Evolutionary conservation across 2,797 vertebrate genomes (phyloP).

Genomic region (Takifugu ocellatus): DNA sequence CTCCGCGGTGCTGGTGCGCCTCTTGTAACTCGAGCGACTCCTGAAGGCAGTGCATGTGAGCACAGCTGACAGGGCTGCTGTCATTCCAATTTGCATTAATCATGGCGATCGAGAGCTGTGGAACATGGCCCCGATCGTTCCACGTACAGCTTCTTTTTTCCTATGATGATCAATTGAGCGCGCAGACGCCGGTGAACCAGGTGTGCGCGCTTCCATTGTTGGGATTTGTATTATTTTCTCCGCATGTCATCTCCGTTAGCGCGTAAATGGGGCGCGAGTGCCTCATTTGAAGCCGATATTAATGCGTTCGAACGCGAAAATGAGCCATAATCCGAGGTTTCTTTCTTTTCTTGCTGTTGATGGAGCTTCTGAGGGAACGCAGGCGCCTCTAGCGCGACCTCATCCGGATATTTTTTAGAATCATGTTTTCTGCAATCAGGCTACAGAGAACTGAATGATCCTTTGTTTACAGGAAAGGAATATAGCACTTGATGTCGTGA

Average conservation of each 20-base stretch:
- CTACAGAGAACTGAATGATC: constrained; percentile 64
- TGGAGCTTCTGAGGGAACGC: constrained; percentile 33
- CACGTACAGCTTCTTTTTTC: not conserved
- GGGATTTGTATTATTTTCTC: no score
- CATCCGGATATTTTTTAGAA: constrained; percentile 71
- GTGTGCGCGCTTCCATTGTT: no score
- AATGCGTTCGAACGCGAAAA: constrained; percentile 4
- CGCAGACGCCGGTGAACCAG: no score
- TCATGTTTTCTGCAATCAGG: constrained; percentile 64
- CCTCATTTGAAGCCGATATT: constrained; percentile 1
- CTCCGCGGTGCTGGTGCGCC: constrained; percentile 64
- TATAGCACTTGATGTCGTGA: constrained; percentile 34
- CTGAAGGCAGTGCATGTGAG: constrained; percentile 73
- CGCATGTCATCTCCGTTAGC: not conserved
- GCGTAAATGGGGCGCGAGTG: not conserved
- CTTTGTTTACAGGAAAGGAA: constrained; percentile 66
- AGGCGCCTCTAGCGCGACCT: constrained; percentile 76
- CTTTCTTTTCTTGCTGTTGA: constrained; percentile 27
- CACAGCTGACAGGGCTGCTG: constrained; percentile 67
- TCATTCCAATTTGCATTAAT: constrained; percentile 74
- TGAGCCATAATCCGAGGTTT: constrained; percentile 5
- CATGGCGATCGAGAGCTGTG: constrained; percentile 40
- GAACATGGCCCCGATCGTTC: constrained; percentile 1
- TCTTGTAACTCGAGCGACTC: constrained; percentile 76
- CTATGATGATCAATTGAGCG: no score